Percentiles rank a stretch among this genome's conserved stretches.
Evolutionary conservation across 2,797 vertebrate genomes (phyloP).

Genomic region (Buceros bicornis): DNA sequence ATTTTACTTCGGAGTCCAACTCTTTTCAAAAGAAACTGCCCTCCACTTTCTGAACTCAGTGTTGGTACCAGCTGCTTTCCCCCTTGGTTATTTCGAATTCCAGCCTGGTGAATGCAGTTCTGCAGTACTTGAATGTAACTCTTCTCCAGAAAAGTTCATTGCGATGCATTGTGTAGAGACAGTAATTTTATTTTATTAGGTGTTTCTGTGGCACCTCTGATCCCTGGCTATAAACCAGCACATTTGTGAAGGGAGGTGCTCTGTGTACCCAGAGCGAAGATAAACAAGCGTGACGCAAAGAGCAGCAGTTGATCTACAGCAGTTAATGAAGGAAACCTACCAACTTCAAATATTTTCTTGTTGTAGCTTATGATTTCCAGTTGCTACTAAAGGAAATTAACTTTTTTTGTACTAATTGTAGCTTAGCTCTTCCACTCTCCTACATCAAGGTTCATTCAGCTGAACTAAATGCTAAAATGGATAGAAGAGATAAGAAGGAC

Average conservation of each 20-base stretch:
- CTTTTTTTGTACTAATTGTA: neutral
- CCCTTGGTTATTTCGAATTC: neutral
- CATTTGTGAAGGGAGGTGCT: neutral
- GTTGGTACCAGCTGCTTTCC: neutral
- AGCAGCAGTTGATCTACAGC: neutral
- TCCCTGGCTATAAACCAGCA: neutral
- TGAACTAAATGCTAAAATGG: neutral
- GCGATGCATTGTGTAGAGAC: neutral
- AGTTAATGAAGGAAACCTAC: neutral
- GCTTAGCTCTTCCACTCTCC: neutral
- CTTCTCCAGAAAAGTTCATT: neutral
- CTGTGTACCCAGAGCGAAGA: neutral
- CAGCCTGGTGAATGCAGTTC: neutral
- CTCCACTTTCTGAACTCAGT: neutral
- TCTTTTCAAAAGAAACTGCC: neutral
- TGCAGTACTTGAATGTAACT: neutral
- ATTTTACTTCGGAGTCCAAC: neutral
- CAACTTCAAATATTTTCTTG: neutral
- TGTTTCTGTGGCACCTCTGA: neutral
- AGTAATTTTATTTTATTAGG: neutral
- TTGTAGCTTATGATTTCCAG: neutral
- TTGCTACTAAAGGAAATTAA: neutral
- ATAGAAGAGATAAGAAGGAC: neutral
- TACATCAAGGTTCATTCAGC: neutral
- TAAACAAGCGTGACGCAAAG: neutral